Evolutionary conservation across 2,797 vertebrate genomes (phyloP), one percentile per base, ranked within the genome.

Genomic region (Bradypodion pumilum): DNA sequence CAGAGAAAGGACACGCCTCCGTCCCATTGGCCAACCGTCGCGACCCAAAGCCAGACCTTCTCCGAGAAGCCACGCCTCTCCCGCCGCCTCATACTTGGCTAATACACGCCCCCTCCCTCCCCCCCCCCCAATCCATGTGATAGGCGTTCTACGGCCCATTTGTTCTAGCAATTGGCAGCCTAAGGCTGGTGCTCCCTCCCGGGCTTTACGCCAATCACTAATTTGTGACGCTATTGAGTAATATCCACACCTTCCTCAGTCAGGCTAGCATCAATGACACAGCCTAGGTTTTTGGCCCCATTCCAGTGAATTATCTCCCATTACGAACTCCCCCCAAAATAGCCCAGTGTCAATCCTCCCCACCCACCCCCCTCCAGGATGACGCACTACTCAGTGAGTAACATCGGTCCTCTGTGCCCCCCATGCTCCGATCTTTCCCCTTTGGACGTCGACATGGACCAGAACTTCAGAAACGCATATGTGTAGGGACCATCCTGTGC

Each of bases 1-100:
- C 79, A 16, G 63, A 23, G 27, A 40, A 40, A 70, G 37, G 78
- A 62, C 78, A 81, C 84, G 84, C 84, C 84, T 81, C 52, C 21
- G 40, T 1, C 32, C 60, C 29, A 12, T 29, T 7, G 56, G 29
- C 78, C 62, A 65, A 44, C 35, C 21, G 13, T 5, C 12, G 13
- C 23, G 3, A 1, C 1, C 52, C 23, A 1, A 2, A 40, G 63
- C 7, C 84, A 62, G 78, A 23, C 84, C 78, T 19, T 1, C 40
- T 37, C n/a, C 1, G 15, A 7, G 1, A 19, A 27, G 49, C 72
- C 63, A 42, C 62, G 3, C 72, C 70, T 16, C 46, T 80, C 59
- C 35, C 29, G 46, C 35, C 29, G 46, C 56, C 60, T 65, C 10
- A 16, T 3, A 25, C 72, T 84, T n/a, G 15, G 35, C 35, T 25